Conservation (phyloP, 2,888 invertebrate species). For the Onthophagus sagittarius region DNA sequence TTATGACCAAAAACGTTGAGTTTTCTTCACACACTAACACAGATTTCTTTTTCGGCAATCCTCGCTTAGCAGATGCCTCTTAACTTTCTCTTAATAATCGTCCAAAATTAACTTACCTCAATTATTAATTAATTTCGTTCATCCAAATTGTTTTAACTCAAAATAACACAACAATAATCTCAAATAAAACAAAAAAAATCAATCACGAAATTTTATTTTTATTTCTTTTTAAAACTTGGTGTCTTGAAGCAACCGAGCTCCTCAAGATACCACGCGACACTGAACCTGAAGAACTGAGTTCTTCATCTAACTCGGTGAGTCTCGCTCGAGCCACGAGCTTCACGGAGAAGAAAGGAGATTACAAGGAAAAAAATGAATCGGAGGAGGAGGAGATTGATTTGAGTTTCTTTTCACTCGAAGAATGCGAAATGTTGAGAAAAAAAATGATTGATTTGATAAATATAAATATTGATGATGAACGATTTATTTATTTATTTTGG, state of each 20-base stretch:
- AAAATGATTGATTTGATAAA: too few relatives aligned
- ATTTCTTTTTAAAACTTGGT: background rate
- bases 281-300: background rate
- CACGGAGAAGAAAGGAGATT: background rate
- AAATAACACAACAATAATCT: too few relatives aligned
- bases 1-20: background rate
- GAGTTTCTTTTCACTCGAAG: too few relatives aligned
- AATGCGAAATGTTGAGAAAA: too few relatives aligned
- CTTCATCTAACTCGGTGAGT: background rate
- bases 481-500: too few relatives aligned
- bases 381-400: too few relatives aligned
- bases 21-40: background rate
- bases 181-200: background rate
- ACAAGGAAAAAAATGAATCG: too few relatives aligned
- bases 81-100: background rate
- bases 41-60: background rate
- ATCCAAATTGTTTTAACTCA: too few relatives aligned
- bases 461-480: too few relatives aligned
- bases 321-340: too few relatives aligned
- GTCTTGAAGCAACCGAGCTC: background rate
- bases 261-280: background rate
- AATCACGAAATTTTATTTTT: too few relatives aligned
- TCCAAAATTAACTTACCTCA: background rate
- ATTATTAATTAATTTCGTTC: too few relatives aligned
- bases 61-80: background rate